Percentiles rank a stretch among this genome's conserved stretches.
Evolutionary conservation across 2,113 vertebrate genomes (phyloP).

Genomic region (Elachura formosa): DNA sequence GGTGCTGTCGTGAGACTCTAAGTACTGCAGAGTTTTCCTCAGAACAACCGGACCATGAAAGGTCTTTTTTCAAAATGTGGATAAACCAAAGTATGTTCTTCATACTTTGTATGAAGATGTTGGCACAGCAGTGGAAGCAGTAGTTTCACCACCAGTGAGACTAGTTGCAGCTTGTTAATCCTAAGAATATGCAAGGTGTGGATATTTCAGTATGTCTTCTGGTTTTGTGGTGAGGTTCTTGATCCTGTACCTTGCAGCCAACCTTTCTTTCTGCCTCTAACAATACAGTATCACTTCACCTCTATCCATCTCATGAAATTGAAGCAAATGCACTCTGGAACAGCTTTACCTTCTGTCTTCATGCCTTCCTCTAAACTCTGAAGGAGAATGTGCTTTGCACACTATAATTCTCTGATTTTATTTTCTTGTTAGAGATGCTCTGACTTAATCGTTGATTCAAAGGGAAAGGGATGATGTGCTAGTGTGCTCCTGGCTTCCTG

Average conservation of each 20-base stretch:
- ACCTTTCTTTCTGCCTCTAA: background rate
- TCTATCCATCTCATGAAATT: background rate
- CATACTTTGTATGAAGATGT: background rate
- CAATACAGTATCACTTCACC: background rate
- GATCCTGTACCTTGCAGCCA: background rate
- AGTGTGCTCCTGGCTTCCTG: background rate
- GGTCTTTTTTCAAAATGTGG: background rate
- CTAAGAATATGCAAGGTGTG: background rate
- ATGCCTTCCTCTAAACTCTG: background rate
- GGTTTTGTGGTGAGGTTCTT: background rate
- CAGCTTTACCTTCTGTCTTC: background rate
- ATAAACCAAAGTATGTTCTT: background rate
- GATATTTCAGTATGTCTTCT: background rate
- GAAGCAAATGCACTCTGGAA: background rate
- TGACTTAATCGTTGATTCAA: background rate
- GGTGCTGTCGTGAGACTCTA: background rate
- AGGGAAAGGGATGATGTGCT: background rate
- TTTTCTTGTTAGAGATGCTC: background rate
- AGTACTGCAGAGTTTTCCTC: background rate
- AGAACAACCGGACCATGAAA: background rate
- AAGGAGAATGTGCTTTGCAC: background rate
- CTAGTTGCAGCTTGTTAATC: background rate
- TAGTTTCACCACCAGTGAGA: background rate
- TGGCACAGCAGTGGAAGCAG: background rate
- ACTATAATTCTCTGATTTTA: background rate